Evolutionary conservation across 1,140 invertebrate species (phyloP).

Genomic region (Tigriopus japonicus): DNA sequence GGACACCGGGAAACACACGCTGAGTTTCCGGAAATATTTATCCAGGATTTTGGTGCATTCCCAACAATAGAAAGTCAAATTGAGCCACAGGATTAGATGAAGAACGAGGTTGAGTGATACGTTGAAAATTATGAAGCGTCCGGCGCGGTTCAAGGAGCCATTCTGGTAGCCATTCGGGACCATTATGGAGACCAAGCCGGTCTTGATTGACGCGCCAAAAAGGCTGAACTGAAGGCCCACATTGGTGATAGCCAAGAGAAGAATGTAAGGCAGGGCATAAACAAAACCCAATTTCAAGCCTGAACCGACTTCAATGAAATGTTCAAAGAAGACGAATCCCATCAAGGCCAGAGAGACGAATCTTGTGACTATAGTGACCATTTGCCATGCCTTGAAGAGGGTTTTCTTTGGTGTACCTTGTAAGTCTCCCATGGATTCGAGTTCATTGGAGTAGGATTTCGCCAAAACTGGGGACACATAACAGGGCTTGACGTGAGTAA

Average conservation of each 20-base stretch:
- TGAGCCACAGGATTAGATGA: background rate
- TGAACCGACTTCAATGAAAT: background rate
- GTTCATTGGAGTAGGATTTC: background rate
- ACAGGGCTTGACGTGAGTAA: background rate
- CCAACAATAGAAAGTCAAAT: background rate
- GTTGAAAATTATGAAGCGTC: background rate
- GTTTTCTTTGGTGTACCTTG: background rate
- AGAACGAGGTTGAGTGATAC: background rate
- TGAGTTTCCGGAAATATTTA: background rate
- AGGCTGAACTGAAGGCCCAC: background rate
- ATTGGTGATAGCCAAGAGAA: background rate
- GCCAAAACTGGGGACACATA: too few relatives aligned
- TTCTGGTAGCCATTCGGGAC: background rate
- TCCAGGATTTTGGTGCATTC: background rate
- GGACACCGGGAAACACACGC: background rate
- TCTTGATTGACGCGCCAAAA: background rate
- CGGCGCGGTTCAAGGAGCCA: background rate
- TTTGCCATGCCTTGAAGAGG: background rate
- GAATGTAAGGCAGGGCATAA: background rate
- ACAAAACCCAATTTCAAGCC: background rate
- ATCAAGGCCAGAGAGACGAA: background rate
- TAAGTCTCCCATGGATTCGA: background rate
- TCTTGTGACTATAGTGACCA: background rate
- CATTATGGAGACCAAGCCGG: background rate
- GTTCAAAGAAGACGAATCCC: background rate